Conservation (phyloP, 1,140 invertebrate genomes). For the Pygmarrhopalites habei region DNA sequence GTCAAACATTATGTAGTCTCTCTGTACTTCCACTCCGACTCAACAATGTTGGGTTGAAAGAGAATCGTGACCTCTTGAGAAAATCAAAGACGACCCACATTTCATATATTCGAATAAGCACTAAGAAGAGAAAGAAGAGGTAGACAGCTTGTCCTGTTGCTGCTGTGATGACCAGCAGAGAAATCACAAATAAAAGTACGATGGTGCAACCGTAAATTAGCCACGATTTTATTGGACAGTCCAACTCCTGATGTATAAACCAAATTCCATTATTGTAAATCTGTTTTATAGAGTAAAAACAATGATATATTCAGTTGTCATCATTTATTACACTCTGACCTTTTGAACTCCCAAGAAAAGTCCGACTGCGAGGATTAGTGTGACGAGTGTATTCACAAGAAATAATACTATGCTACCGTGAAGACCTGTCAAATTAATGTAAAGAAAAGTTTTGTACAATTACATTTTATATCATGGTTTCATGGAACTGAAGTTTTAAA, state of each 20-base stretch:
- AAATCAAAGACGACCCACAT: conserved; percentile 39
- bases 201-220: conserved; percentile 32
- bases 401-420: conserved; percentile 32
- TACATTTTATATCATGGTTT: background rate
- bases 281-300: background rate
- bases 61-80: conserved; percentile 26
- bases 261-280: background rate
- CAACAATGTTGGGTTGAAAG: conserved; percentile 15
- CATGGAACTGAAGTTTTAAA: background rate
- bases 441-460: background rate
- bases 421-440: conserved; percentile 12
- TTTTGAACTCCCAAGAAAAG: conserved; percentile 34
- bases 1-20: conserved; percentile 36
- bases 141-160: conserved; percentile 23
- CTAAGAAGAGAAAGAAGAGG: conserved; percentile 21
- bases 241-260: conserved; percentile 22
- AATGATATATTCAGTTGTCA: background rate
- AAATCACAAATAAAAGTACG: conserved; percentile 28
- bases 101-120: conserved; percentile 34
- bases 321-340: conserved; percentile 9
- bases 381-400: conserved; percentile 23
- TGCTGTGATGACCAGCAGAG: conserved; percentile 27
- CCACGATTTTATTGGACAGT: conserved; percentile 37
- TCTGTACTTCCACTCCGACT: conserved; percentile 26
- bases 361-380: conserved; percentile 29